Evolutionary conservation across 2,888 invertebrate genomes (phyloP), one percentile per base, ranked within the genome.

Genomic region (Cheilosia vernalis): DNA sequence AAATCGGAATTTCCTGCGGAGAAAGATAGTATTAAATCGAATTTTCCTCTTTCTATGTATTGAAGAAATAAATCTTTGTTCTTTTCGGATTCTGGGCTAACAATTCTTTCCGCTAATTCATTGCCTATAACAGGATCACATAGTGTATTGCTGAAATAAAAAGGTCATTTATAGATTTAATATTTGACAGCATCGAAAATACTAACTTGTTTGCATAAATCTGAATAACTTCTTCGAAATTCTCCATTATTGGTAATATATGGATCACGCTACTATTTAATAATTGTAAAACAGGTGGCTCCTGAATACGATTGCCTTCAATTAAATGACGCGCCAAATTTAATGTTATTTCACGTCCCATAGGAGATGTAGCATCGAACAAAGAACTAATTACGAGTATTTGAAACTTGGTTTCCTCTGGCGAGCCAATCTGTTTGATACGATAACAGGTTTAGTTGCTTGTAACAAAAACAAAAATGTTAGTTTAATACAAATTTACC

Each of bases 301-400:
- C 95, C 30, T 94, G 94, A 67, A 95, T 93, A 55, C 93, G 92
- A 90, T 95, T 94, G 0, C 96, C 97, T 67, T 94, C 94, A 27
- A 96, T 91, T 21, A 98, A 92, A 92, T 98, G 98, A 0, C 97
- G 94, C 0, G 96, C 96, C 88, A 98, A 93, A 91, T 98, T 95
- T 0, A 98, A 89, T 0, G 96, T 92, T 79, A 98, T 93, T 92
- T 98, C 98, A 69, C 98, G 94, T 0, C 98, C 97, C 17, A 96
- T 92, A 0, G 97, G 96, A 89, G 98, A 96, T 0, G 96, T 95
- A 0, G 95, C 95, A 70, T 91, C 91, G 90, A 95, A 97, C 64
- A 97, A 91, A 67, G 97, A 97, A 83, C 98, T 98, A 33, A 97
- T 92, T n/a, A 98, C 91, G 0, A 96, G 95, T 17, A 98, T 94